These are phyloP conservation scores for Zaprionus tsacasi DNA, from an alignment of 1,140 invertebrate species.

Conservation along the genomic window DNA sequence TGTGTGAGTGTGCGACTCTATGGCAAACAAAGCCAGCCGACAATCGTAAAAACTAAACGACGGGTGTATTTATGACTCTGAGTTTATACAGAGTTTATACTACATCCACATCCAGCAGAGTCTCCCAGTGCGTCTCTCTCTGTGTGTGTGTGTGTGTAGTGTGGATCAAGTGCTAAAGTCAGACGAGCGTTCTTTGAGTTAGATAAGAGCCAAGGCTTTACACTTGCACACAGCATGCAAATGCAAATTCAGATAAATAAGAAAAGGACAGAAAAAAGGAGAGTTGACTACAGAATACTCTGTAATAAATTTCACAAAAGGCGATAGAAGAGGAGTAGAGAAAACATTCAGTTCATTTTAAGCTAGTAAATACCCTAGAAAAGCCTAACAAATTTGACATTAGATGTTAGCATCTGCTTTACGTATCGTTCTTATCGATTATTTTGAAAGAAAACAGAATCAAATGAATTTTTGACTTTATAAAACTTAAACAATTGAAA, in stretches of 20 bases:
- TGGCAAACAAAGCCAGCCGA: constrained; percentile 76
- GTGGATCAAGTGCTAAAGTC: constrained; percentile 76
- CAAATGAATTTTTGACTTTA: background rate
- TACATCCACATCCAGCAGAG: constrained; percentile 22
- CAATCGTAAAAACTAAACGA: constrained; percentile 81
- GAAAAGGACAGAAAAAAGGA: background rate
- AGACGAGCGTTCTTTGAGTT: constrained; percentile 62
- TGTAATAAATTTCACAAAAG: background rate
- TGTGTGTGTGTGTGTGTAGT: constrained; percentile 29
- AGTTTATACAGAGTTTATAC: constrained; percentile 44
- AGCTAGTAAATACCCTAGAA: no score
- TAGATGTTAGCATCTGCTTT: constrained; percentile 19
- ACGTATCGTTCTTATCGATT: background rate
- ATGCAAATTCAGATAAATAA: constrained; percentile 46
- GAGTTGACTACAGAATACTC: background rate
- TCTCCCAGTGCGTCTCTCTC: constrained; percentile 44
- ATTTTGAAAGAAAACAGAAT: background rate
- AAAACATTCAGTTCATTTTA: background rate
- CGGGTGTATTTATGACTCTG: constrained; percentile 74
- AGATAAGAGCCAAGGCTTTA: constrained; percentile 68
- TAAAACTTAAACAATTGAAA: background rate
- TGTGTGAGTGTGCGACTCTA: constrained; percentile 26
- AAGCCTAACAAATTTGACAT: no score
- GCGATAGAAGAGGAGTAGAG: no score
- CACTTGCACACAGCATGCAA: constrained; percentile 59